Conservation (phyloP, 2,113 vertebrate species). For the Onychostruthus taczanowskii region DNA sequence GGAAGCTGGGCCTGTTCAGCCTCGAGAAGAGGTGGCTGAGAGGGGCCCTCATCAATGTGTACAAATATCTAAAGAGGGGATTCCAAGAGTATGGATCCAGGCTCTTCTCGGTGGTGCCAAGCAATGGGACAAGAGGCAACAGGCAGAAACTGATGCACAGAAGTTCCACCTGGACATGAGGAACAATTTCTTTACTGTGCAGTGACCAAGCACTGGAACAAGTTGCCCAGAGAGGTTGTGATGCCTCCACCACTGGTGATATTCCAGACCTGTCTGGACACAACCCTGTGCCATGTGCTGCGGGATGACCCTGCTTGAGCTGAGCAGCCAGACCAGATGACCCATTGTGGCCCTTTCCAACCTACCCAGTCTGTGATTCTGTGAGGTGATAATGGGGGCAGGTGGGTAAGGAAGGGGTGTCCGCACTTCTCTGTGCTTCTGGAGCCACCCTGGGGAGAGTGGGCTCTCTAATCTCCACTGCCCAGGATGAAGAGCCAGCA, state of each 20-base stretch:
- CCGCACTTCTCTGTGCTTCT: background rate
- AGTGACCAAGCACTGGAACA: background rate
- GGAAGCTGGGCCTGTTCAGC: background rate
- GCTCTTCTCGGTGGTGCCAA: background rate
- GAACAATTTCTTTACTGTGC: background rate
- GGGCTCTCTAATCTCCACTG: background rate
- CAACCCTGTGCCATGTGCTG: background rate
- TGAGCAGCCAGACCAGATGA: background rate
- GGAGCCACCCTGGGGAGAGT: rapidly evolving
- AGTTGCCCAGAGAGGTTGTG: background rate
- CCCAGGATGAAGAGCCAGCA: too few relatives aligned
- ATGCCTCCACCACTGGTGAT: background rate
- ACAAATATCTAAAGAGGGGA: background rate
- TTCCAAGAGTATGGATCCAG: background rate
- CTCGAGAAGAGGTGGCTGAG: background rate
- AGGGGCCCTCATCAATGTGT: background rate
- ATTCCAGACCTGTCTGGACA: background rate
- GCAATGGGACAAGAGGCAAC: background rate
- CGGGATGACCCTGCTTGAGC: background rate
- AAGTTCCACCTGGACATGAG: too few relatives aligned
- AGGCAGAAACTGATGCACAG: background rate
- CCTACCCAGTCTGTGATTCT: background rate
- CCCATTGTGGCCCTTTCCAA: rapidly evolving
- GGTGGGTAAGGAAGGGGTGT: background rate
- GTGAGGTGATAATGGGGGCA: rapidly evolving